These are phyloP conservation scores for Phenacoccus solenopsis DNA, from an alignment of 1,140 invertebrate species.

Conservation along the genomic window DNA sequence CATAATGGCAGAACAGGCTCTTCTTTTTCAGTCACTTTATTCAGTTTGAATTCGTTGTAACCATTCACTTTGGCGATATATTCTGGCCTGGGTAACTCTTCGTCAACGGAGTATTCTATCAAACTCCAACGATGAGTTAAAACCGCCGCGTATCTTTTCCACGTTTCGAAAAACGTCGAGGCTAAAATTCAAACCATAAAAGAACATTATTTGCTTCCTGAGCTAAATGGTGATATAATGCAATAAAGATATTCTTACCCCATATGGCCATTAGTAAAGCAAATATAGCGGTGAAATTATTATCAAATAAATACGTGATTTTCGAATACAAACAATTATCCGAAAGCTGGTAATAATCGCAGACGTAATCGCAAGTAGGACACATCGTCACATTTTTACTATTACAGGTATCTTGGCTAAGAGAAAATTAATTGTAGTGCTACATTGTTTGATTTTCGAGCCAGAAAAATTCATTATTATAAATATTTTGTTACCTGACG, in stretches of 20 bases:
- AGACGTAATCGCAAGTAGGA: conserved; percentile 70
- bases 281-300: conserved; percentile 84
- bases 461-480: too few relatives aligned
- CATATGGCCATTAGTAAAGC: conserved; percentile 94
- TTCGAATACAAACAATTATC: conserved; percentile 73
- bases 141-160: conserved; percentile 84
- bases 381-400: conserved; percentile 57
- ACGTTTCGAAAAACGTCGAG: conserved; percentile 78
- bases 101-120: conserved; percentile 68
- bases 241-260: conserved; percentile 43
- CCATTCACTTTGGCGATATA: conserved; percentile 60
- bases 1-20: conserved; percentile 80
- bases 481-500: conserved; percentile 21
- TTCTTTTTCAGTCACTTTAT: conserved; percentile 59
- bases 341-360: conserved; percentile 75
- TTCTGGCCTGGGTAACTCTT: conserved; percentile 75
- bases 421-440: too few relatives aligned
- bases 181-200: too few relatives aligned
- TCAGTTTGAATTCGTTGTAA: conserved; percentile 35
- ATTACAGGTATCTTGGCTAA: conserved; percentile 68
- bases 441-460: too few relatives aligned
- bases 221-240: too few relatives aligned
- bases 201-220: too few relatives aligned
- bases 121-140: conserved; percentile 85
- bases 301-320: conserved; percentile 89